Evolutionary conservation across 2,888 invertebrate genomes (phyloP), one percentile per base, ranked within the genome.

Genomic region (Selenia dentaria): DNA sequence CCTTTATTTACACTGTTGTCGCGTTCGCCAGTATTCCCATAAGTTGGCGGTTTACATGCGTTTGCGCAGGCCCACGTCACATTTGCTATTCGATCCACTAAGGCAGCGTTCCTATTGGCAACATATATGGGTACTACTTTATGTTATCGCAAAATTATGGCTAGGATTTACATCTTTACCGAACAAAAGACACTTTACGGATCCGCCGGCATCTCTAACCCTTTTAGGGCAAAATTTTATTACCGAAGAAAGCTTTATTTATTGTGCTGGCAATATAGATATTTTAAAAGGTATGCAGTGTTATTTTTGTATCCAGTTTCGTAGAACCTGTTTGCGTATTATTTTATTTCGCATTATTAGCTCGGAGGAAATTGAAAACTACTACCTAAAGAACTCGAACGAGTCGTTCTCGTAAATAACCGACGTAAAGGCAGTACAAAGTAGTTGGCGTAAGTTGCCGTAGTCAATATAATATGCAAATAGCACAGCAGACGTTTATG

Each of bases 1-100:
- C 54, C 41, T 57, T 65, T 71, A 71, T 67, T 70, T 69, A 68
- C 62, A 62, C 45, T 51, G 60, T 58, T 59, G 55, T 57, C 50
- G 54, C 43, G 49, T 55, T 50, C 27, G 42, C 42, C 45, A 55
- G 54, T 59, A 64, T 62, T 53, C 59, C 60, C 66, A 66, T 67
- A 70, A 69, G 60, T 70, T 64, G 56, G 54, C 42, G 42, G 46
- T 43, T 50, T 52, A 70, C 69, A 65, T 63, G 68, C 62, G 55
- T 59, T 48, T 57, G 59, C 58, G 57, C 61, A 57, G 51, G 44
- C 48, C 46, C 53, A 51, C 48, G 50, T 57, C 50, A 54, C 57
- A 57, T 51, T 59, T 52, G 43, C 51, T 51, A 56, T 53, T 53
- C 55, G 33, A 29, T 31, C 48, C 48, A 44, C 40, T 55, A 45